These are phyloP conservation scores for Cantharis lateralis DNA, from an alignment of 2,888 invertebrate species.

Conservation along the genomic window DNA sequence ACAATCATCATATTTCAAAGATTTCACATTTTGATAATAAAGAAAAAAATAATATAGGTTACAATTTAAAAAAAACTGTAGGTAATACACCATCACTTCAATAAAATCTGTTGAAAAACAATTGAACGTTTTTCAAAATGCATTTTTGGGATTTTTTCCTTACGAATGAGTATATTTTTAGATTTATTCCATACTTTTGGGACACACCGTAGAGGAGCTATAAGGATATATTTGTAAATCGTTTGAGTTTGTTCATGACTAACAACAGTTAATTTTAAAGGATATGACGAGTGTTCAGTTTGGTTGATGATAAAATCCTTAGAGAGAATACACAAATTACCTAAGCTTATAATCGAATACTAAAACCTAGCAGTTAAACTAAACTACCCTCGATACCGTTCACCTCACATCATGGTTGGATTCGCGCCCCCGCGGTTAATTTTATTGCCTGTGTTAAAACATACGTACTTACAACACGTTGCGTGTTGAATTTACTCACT, in stretches of 20 bases:
- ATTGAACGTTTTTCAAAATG: too few species aligned
- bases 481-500: conserved; percentile 37
- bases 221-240: not conserved
- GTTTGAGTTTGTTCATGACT: conserved; percentile 33
- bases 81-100: too few species aligned
- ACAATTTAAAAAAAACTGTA: not conserved
- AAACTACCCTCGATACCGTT: conserved; percentile 34
- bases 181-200: not conserved
- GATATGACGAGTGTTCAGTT: conserved; percentile 43
- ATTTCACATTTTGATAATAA: too few species aligned
- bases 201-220: not conserved
- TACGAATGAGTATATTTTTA: not conserved
- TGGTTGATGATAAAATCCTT: conserved; percentile 36
- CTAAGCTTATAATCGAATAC: conserved; percentile 38
- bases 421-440: conserved; percentile 48
- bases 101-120: too few species aligned
- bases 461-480: conserved; percentile 36
- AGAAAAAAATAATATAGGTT: too few species aligned
- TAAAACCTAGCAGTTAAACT: conserved; percentile 37
- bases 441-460: conserved; percentile 46
- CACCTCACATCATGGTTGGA: conserved; percentile 29
- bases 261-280: conserved; percentile 36
- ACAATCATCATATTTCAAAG: too few species aligned
- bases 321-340: conserved; percentile 39
- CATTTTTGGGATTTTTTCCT: not conserved